Base-by-base conservation (phyloP, 1,140 invertebrate species). In the Macrobrachium rosenbergii region DNA sequence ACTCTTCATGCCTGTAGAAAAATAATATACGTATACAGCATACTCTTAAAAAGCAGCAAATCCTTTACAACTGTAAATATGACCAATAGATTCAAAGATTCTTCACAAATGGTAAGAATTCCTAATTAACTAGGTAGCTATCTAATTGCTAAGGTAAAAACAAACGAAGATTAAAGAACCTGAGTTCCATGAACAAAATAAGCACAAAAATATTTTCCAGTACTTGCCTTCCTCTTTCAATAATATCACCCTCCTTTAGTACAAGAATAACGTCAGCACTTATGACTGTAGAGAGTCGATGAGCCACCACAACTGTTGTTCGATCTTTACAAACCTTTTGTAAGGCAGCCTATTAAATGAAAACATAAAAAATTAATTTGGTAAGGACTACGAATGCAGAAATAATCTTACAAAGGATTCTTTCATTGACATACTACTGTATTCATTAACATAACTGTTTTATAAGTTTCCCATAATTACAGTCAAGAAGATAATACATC, bases 181-280 rank as follows among this genome's bases (percentile, higher is more conserved):
- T 19, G 28, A 45, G 45, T 16, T 17, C 11, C 16, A 62, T 10
- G 23, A n/a, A 52, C 8, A 52, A 8, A 52, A 12, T 52, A 52
- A 10, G 52, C 12, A 52, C 12, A 10, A 10, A 52, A 12, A 10
- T 52, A 52, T 52, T 10, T 52, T 52, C 12, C 12, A 52, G 8
- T 21, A 88, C 87, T 77, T 17, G 89, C 89, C 88, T 96, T 92
- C 98, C 98, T 60, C 96, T 93, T 92, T 99, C 98, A n/a, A 96
- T 94, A 89, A 99, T 97, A 92, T 95, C 94, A 16, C 98, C 98
- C 1, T 98, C 96, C 90, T 96, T 95, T 10, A 99, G 92, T 0
- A 99, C 98, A 2, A 98, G 92, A 89, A 99, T 99, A 92, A 97
- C 95, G 92, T 99, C 96, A 0, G 97, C 97, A 91, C 98, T 95